A percentile compares a stretch with the other conserved stretches of the same genome.
phyloP scores from a whole-genome alignment of 2,888 invertebrate species.

The Epinotia brunnichana region DNA sequence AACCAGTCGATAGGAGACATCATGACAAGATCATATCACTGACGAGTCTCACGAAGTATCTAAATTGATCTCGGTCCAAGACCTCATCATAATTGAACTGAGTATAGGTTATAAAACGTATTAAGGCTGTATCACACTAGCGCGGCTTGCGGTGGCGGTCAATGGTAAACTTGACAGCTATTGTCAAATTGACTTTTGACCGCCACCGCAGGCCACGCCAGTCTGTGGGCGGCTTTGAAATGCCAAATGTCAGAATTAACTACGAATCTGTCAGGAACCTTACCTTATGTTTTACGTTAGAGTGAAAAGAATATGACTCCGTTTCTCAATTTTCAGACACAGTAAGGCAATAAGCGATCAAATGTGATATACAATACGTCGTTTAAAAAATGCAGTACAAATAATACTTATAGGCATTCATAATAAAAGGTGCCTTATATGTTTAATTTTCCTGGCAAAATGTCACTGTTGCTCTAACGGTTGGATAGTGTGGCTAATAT shows the following conservation, averaged over 20 bases:
- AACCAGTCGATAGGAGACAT: too few species aligned
- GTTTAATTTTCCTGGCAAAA: conserved; percentile 13
- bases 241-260: neutral
- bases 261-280: neutral
- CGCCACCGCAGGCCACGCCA: too few species aligned
- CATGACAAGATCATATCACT: too few species aligned
- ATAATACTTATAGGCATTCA: conserved; percentile 19
- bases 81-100: too few species aligned
- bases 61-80: too few species aligned
- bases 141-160: too few species aligned
- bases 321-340: neutral
- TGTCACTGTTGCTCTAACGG: neutral
- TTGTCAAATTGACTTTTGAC: too few species aligned
- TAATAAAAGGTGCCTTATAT: conserved; percentile 22
- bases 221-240: neutral
- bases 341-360: conserved; percentile 11
- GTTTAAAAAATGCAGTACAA: conserved; percentile 23
- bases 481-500: conserved; percentile 17
- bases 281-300: neutral
- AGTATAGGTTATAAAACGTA: too few species aligned
- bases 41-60: too few species aligned
- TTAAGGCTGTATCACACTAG: too few species aligned
- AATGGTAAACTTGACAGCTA: too few species aligned
- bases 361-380: conserved; percentile 18
- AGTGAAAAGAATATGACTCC: neutral